These are phyloP conservation scores for Tipula vernalis DNA, from an alignment of 2,888 invertebrate species.

Conservation along the genomic window DNA sequence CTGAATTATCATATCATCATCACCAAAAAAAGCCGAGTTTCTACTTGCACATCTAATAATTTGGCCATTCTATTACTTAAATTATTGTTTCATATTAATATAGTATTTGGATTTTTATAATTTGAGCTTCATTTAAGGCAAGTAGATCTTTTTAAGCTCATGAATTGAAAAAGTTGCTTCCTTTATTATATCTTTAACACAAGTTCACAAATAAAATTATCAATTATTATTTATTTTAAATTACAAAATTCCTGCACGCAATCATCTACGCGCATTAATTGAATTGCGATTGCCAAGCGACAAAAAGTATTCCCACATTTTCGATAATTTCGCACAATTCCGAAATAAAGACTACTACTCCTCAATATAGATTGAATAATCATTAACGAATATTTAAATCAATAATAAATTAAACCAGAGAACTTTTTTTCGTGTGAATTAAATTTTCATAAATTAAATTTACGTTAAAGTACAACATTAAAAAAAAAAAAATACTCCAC, in stretches of 20 bases:
- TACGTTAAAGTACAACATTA: neutral
- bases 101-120: no score
- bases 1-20: no score
- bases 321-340: neutral
- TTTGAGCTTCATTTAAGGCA: no score
- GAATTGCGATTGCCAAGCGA: neutral
- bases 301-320: neutral
- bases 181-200: no score
- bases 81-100: no score
- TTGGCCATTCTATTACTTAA: no score
- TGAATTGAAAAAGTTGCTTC: no score
- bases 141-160: no score
- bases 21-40: no score
- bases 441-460: neutral
- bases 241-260: neutral
- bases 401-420: neutral
- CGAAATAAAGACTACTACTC: neutral
- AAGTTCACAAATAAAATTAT: no score
- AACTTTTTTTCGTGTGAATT: neutral
- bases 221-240: no score
- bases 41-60: no score
- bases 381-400: neutral
- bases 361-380: neutral
- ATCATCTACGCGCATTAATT: neutral
- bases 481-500: neutral